A percentile compares a stretch with the other conserved stretches of the same genome.
Evolutionary conservation across 2,888 invertebrate species (phyloP).

Genomic region (Ormyrus nitidulus): DNA sequence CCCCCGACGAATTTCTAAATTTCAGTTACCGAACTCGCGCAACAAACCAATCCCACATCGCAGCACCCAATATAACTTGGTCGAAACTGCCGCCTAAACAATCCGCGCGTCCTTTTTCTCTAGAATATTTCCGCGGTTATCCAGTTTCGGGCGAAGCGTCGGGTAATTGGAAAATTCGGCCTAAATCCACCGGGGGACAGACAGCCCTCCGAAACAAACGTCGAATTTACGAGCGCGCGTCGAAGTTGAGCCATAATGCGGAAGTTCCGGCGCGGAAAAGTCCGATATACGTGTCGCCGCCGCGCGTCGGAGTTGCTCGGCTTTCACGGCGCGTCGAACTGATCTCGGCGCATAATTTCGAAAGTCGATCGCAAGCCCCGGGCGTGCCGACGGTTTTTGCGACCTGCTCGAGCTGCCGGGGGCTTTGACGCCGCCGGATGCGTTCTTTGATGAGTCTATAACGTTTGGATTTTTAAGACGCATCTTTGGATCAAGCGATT

Average conservation of each 20-base stretch:
- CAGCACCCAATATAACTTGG: no score
- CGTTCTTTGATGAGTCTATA: no score
- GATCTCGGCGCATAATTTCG: constrained; percentile 46
- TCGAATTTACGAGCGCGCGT: constrained; percentile 52
- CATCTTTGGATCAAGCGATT: no score
- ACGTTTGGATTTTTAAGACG: no score
- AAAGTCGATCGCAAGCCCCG: constrained; percentile 28
- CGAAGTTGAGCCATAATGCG: constrained; percentile 52
- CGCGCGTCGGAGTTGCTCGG: neutral
- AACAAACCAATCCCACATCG: no score
- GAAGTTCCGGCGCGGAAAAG: constrained; percentile 42
- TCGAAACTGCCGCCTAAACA: no score
- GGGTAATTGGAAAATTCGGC: constrained; percentile 45
- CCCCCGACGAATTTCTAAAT: no score
- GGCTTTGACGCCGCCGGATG: neutral
- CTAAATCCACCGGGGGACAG: constrained; percentile 10
- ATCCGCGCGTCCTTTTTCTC: no score
- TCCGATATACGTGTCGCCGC: constrained; percentile 31
- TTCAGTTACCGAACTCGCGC: no score
- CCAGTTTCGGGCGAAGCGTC: neutral
- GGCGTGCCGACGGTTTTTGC: constrained; percentile 15
- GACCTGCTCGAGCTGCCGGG: neutral
- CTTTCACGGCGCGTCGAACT: constrained; percentile 26
- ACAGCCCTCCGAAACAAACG: constrained; percentile 42
- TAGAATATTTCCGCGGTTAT: no score